Conservation (phyloP, 2,113 vertebrate species). For the Camelus dromedarius region DNA sequence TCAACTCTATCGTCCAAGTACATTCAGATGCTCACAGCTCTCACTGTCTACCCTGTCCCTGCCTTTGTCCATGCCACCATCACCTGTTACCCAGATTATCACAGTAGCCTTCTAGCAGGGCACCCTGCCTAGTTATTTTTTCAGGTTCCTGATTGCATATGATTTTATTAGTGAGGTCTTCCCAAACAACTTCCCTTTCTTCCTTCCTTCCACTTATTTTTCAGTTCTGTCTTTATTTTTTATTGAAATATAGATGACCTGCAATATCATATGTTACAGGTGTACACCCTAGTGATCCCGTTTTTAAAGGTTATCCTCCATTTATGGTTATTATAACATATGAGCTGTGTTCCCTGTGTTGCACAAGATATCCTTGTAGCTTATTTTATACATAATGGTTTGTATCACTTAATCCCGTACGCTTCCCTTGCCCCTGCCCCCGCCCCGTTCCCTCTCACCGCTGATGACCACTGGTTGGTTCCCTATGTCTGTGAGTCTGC, state of each 20-base stretch:
- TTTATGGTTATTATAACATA: background rate
- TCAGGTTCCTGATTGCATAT: background rate
- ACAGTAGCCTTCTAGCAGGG: background rate
- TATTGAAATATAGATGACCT: background rate
- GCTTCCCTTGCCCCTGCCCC: background rate
- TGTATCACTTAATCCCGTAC: background rate
- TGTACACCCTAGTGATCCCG: background rate
- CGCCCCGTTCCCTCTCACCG: background rate
- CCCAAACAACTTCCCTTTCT: background rate
- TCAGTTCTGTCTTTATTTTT: background rate
- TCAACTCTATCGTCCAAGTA: background rate
- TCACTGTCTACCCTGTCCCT: background rate
- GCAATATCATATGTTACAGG: background rate
- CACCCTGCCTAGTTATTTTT: background rate
- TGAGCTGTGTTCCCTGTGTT: background rate
- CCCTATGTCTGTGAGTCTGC: background rate
- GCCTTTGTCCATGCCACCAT: rapidly evolving
- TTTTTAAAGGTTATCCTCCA: background rate
- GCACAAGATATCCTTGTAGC: background rate
- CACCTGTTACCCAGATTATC: background rate
- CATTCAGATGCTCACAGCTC: background rate
- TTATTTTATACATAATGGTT: background rate
- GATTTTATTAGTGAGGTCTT: background rate
- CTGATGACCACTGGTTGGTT: background rate
- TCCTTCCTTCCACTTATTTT: background rate